Evolutionary conservation across 2,888 invertebrate species (phyloP).

Genomic region (Oscheius sp.): DNA sequence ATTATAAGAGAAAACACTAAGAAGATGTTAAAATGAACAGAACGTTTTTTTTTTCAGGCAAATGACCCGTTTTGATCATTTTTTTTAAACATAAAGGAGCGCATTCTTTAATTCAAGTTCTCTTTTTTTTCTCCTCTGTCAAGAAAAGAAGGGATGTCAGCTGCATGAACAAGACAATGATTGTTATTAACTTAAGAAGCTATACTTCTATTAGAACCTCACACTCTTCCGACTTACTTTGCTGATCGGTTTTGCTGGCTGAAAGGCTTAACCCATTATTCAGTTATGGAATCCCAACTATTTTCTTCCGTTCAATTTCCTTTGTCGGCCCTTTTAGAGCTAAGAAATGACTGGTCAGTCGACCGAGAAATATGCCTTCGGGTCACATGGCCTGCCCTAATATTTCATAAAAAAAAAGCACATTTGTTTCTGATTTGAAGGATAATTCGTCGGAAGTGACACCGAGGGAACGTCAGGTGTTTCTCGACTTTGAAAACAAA

Average conservation of each 20-base stretch:
- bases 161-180: too few species aligned
- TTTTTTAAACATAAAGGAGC: too few species aligned
- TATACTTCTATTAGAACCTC: too few species aligned
- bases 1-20: too few species aligned
- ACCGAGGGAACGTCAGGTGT: constrained; percentile 12
- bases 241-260: constrained; percentile 15
- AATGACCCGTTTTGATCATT: too few species aligned
- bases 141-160: too few species aligned
- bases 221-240: constrained; percentile 30
- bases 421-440: background rate
- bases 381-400: background rate
- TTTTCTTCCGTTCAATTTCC: constrained; percentile 29
- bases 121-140: too few species aligned
- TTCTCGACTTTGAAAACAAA: constrained; percentile 4
- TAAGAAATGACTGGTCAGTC: constrained; percentile 11
- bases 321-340: constrained; percentile 11
- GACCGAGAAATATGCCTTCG: constrained; percentile 2
- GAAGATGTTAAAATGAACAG: too few species aligned
- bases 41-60: too few species aligned
- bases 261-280: constrained; percentile 10
- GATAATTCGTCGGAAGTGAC: background rate
- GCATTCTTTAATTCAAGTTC: too few species aligned
- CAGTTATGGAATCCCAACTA: background rate
- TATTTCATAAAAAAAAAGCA: background rate
- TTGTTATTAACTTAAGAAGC: too few species aligned